A percentile compares a stretch with the other conserved stretches of the same genome.
These are phyloP conservation scores for Quadriops clusia DNA, from an alignment of 2,888 invertebrate species.

Conservation along the genomic window DNA sequence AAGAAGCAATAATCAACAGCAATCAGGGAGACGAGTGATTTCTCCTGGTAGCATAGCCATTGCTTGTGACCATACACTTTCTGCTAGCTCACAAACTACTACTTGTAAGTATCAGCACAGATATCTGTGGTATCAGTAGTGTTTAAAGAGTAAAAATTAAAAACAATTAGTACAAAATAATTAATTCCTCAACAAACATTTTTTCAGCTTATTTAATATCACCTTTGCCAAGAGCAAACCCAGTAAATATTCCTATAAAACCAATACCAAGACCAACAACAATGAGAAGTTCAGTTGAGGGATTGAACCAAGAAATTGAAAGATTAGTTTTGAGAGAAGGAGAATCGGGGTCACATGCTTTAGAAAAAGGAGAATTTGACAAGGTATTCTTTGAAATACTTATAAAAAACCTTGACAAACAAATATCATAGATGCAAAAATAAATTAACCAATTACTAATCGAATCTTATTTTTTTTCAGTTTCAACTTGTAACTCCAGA, in stretches of 20 bases:
- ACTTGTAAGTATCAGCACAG: conserved; percentile 19
- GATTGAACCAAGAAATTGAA: conserved; percentile 79
- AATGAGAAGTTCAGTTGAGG: conserved; percentile 77
- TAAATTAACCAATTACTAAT: no score
- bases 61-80: conserved; percentile 44
- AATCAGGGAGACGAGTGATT: conserved; percentile 18
- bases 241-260: conserved; percentile 46
- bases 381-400: no score
- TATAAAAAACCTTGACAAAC: no score
- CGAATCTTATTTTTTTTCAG: conserved; percentile 18
- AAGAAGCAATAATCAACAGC: conserved; percentile 34
- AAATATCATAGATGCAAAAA: no score
- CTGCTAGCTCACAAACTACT: conserved; percentile 41
- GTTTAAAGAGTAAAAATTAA: no score
- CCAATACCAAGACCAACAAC: conserved; percentile 50
- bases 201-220: conserved; percentile 25
- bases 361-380: conserved; percentile 37
- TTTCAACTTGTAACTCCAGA: conserved; percentile 61
- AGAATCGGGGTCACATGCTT: conserved; percentile 33
- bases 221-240: conserved; percentile 39
- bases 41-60: conserved; percentile 34
- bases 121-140: not conserved
- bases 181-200: no score
- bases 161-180: no score
- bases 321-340: conserved; percentile 42